Base-by-base conservation (phyloP, 2,113 vertebrate genomes). In the Menidia beryllina region DNA sequence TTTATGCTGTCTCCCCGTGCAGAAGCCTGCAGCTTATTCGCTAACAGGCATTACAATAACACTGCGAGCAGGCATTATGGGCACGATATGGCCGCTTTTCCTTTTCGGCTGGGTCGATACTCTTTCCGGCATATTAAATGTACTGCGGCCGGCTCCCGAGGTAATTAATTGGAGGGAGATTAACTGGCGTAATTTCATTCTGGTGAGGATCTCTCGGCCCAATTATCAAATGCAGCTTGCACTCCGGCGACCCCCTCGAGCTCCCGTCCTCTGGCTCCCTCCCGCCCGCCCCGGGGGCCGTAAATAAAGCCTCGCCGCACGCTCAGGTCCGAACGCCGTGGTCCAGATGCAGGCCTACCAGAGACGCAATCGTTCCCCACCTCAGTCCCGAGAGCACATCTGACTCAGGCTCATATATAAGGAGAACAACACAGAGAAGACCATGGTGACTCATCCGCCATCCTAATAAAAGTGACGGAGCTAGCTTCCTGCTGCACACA, bases 171-270 rank as follows among this genome's bases (percentile, higher is more conserved):
- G 88, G 82, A 78, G 75, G 80, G 81, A 88, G 89, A 93, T 93
- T 93, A 93, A 92, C 90, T 84, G 81, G 89, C 90, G 92, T 91
- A 89, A 91, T 93, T 92, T 91, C 85, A 92, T 93, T 91, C 87
- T 81, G 86, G 79, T 85, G 91, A 89, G 83, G 66, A 91, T 90
- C 87, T 90, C 84, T 77, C 82, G 75, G 87, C 88, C n/a, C 90
- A 92, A 93, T 93, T 92, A 93, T 82, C 84, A 85, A 89, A 91
- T 85, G 85, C 50, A 39, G 86, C 72, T 75, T 61, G 70, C 24
- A 13, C 78, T 75, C 61, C 72, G 21, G 30, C 49, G 61, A 51
- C 59, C 77, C 69, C 70, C 59, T 27, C n/a, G n/a, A n/a, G 51
- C 65, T 38, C 47, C 4, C 23, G 6, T n/a, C 59, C 65, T 39